phyloP scores from a whole-genome alignment of 2,797 vertebrate species.

The Fundulus diaphanus region DNA sequence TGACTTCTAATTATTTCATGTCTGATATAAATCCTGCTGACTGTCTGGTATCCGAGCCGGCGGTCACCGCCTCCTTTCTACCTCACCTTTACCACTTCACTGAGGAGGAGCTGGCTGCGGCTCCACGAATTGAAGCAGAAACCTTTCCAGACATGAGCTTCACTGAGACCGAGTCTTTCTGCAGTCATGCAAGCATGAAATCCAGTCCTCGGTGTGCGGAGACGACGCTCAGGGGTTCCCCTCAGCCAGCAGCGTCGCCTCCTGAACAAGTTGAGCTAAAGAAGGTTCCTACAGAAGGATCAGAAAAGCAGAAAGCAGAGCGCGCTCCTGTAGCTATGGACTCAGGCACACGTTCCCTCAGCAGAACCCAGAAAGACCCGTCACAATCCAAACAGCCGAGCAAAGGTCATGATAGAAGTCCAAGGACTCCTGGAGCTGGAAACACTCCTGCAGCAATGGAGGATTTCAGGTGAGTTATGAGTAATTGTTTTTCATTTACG shows the following conservation, averaged over 20 bases:
- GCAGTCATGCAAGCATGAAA: constrained; percentile 24
- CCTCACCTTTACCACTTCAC: constrained; percentile 43
- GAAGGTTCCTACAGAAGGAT: constrained; percentile 1
- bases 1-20: constrained; percentile 6
- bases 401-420: constrained; percentile 4
- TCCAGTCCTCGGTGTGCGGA: constrained; percentile 28
- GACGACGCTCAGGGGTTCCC: constrained; percentile 8
- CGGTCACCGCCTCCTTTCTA: neutral
- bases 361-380: neutral
- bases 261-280: constrained; percentile 3
- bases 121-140: constrained; percentile 56
- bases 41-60: constrained; percentile 18
- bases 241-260: constrained; percentile 9
- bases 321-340: neutral
- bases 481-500: neutral
- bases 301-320: constrained; percentile 7
- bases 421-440: constrained; percentile 8
- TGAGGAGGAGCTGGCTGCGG: constrained; percentile 34
- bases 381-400: constrained; percentile 26
- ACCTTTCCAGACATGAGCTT: constrained; percentile 59
- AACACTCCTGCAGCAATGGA: constrained; percentile 34
- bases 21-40: constrained; percentile 10
- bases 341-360: constrained; percentile 11
- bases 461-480: constrained; percentile 56
- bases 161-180: constrained; percentile 56